phyloP scores from a whole-genome alignment of 92 coral and sea anemone genomes.

The Epizoanthus stellaris region DNA sequence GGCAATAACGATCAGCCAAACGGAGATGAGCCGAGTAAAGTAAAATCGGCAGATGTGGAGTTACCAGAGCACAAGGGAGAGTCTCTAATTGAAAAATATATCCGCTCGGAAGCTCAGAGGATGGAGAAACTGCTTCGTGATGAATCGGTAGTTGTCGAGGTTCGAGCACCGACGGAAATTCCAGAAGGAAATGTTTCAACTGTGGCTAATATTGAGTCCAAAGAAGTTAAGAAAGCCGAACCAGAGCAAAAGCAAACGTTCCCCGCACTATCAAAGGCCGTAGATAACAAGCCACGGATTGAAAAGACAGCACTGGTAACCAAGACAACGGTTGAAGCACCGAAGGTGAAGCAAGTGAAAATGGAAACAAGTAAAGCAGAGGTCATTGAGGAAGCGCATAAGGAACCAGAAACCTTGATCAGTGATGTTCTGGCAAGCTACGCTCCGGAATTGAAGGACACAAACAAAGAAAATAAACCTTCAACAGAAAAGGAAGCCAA shows the following conservation, averaged over 20 bases:
- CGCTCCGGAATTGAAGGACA: conserved; percentile 59
- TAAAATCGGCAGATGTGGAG: conserved; percentile 11
- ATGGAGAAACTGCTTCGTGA: conserved; percentile 84
- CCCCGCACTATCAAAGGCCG: not conserved
- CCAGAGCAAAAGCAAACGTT: conserved; percentile 20
- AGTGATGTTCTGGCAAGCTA: conserved; percentile 76
- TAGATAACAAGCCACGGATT: not conserved
- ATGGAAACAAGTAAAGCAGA: conserved; percentile 16
- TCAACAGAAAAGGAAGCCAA: not conserved
- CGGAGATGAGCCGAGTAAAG: not conserved
- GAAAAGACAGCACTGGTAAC: not conserved
- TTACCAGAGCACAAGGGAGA: conserved; percentile 27
- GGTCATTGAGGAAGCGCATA: not conserved
- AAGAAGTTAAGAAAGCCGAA: conserved; percentile 28
- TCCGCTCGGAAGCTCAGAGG: conserved; percentile 81
- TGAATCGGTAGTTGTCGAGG: conserved; percentile 76
- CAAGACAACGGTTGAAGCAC: not conserved
- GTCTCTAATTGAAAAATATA: conserved; percentile 66
- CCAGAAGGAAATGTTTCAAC: conserved; percentile 50
- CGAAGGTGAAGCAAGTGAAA: not conserved
- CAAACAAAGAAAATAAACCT: conserved; percentile 39
- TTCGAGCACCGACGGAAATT: conserved; percentile 31
- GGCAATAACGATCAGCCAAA: conserved; percentile 13
- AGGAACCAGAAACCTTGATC: conserved; percentile 57
- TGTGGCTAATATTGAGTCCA: conserved; percentile 6